A percentile compares a stretch with the other conserved stretches of the same genome.
These are phyloP conservation scores for Seriola aureovittata DNA, from an alignment of 2,113 vertebrate genomes.

Conservation along the genomic window DNA sequence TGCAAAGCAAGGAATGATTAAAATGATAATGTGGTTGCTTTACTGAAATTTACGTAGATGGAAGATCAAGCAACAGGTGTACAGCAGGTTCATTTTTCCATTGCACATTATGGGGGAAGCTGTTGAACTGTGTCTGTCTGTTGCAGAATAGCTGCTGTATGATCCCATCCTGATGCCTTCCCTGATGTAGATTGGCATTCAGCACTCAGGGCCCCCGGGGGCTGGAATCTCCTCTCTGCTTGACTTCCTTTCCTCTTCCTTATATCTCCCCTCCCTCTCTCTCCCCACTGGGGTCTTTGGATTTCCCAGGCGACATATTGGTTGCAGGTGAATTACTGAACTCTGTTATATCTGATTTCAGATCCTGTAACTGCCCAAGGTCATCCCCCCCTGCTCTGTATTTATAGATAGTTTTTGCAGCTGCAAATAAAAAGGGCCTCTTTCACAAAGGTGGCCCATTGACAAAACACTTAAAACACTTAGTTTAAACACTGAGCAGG, in stretches of 20 bases:
- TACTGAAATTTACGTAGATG: constrained; percentile 13
- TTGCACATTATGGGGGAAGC: neutral
- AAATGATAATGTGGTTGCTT: constrained; percentile 8
- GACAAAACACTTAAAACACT: constrained; percentile 66
- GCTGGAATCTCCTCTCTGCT: constrained; percentile 60
- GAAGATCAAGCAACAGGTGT: constrained; percentile 45
- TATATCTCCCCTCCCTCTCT: constrained; percentile 7
- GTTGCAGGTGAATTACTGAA: constrained; percentile 59
- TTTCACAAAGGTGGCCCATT: constrained; percentile 63
- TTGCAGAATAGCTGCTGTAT: constrained; percentile 37
- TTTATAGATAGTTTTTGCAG: constrained; percentile 75
- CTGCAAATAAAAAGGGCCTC: constrained; percentile 71
- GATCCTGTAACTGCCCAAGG: constrained; percentile 50
- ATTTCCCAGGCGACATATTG: constrained; percentile 58
- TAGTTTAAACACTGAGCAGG: constrained; percentile 61
- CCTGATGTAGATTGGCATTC: constrained; percentile 46
- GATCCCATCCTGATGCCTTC: constrained; percentile 23
- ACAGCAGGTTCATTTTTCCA: constrained; percentile 43
- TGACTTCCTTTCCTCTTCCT: constrained; percentile 62
- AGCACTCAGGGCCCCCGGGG: constrained; percentile 31
- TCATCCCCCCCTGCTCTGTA: constrained; percentile 25
- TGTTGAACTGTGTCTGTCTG: constrained; percentile 32
- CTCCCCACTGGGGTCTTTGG: constrained; percentile 29
- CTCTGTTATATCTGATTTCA: constrained; percentile 63
- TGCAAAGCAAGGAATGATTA: constrained; percentile 32